A percentile compares a stretch with the other conserved stretches of the same genome.
These are phyloP conservation scores for Vandiemenella viatica DNA, from an alignment of 2,888 invertebrate genomes.

Conservation along the genomic window DNA sequence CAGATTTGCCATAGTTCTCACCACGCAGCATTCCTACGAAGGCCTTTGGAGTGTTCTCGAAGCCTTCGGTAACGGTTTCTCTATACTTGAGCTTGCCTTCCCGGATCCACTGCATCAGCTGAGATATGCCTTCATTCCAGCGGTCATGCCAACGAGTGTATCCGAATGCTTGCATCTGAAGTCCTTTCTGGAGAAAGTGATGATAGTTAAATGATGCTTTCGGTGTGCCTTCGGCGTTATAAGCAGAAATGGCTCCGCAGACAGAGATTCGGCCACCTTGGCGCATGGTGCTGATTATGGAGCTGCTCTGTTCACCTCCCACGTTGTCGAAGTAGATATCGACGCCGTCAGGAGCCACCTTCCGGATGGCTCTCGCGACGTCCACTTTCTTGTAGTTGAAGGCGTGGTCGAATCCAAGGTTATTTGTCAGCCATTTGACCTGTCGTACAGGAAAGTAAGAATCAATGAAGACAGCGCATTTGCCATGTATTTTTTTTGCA, in stretches of 20 bases:
- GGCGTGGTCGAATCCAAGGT: slow-evolving; percentile 50
- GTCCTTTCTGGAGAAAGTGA: slow-evolving; percentile 36
- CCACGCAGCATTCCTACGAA: slow-evolving; percentile 27
- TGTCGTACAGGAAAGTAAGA: too few relatives aligned
- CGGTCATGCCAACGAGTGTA: slow-evolving; percentile 37
- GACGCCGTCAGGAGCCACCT: slow-evolving; percentile 50
- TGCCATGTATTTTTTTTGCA: too few relatives aligned
- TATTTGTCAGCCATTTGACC: slow-evolving; percentile 48
- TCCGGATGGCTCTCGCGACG: slow-evolving; percentile 36
- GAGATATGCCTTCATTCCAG: slow-evolving; percentile 45
- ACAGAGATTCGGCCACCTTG: slow-evolving; percentile 42
- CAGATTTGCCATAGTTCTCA: slow-evolving; percentile 26
- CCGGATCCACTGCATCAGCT: slow-evolving; percentile 44
- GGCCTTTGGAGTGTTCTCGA: slow-evolving; percentile 27
- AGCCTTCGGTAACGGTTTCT: slow-evolving; percentile 26
- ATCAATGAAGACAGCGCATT: too few relatives aligned
- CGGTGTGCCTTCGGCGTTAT: not conserved
- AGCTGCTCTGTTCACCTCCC: slow-evolving; percentile 46
- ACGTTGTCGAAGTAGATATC: slow-evolving; percentile 69
- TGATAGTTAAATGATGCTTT: slow-evolving; percentile 35
- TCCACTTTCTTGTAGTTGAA: slow-evolving; percentile 55
- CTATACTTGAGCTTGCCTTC: slow-evolving; percentile 30
- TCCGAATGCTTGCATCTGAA: slow-evolving; percentile 47
- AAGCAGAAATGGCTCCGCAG: slow-evolving; percentile 40
- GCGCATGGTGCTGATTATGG: slow-evolving; percentile 45